phyloP scores from a whole-genome alignment of 30 jellyfish, hydroid and myxozoan genomes.

The Clytia hemisphaerica region DNA sequence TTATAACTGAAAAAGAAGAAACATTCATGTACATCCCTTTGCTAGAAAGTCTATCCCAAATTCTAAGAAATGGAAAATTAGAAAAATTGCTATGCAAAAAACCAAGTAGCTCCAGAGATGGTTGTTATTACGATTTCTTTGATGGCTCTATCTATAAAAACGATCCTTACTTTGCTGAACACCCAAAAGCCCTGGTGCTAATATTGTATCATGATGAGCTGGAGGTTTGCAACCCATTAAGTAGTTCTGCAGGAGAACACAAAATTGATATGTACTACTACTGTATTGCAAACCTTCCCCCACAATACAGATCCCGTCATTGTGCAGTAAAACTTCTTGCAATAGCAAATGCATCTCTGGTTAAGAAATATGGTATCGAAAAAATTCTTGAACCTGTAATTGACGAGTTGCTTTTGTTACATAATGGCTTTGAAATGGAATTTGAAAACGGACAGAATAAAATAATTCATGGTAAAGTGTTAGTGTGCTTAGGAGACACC shows the following conservation, averaged over 20 bases:
- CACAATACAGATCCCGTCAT: background rate
- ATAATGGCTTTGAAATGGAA: background rate
- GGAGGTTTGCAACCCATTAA: background rate
- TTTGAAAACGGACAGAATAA: background rate
- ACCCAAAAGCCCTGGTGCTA: background rate
- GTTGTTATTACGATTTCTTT: background rate
- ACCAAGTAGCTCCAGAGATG: background rate
- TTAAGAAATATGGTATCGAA: background rate
- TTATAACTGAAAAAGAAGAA: background rate
- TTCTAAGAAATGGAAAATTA: background rate
- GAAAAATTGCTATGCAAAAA: background rate
- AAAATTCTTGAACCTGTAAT: background rate
- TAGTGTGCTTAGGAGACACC: slow-evolving; percentile 23
- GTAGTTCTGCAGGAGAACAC: background rate
- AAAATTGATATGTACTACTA: background rate
- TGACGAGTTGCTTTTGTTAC: background rate
- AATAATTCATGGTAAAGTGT: slow-evolving; percentile 19
- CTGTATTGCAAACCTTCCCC: background rate
- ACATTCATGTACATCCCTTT: background rate
- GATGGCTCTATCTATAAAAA: background rate
- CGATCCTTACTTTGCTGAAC: background rate
- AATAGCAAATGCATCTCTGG: background rate
- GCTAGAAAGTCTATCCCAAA: background rate
- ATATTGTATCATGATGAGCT: background rate
- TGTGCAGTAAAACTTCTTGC: background rate